Evolutionary conservation across 1,140 invertebrate species (phyloP).

Genomic region (Uloborus diversus): DNA sequence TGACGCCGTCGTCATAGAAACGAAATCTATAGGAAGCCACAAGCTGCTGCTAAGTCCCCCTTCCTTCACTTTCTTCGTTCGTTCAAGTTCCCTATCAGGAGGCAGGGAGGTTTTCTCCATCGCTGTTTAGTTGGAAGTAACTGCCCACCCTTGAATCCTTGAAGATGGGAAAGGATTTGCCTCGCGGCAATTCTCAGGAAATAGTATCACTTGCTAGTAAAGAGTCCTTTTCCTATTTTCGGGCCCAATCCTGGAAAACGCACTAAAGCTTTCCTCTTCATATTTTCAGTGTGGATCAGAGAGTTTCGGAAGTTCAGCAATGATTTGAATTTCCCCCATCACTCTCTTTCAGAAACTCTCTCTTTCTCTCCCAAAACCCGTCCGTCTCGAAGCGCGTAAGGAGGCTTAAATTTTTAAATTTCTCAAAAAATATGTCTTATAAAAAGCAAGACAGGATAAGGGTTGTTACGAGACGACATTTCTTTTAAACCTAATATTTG

Average conservation of each 20-base stretch:
- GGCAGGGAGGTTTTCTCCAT: neutral
- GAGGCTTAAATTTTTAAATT: too few species aligned
- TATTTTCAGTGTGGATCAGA: too few species aligned
- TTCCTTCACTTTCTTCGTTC: conserved; percentile 36
- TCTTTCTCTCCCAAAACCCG: too few species aligned
- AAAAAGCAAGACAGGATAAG: too few species aligned
- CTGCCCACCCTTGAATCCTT: conserved; percentile 26
- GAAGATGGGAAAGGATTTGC: conserved; percentile 42
- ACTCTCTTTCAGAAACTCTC: too few species aligned
- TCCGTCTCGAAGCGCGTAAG: too few species aligned
- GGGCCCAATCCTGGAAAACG: conserved; percentile 16
- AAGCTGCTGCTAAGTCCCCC: conserved; percentile 37
- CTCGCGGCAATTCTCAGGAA: conserved; percentile 33
- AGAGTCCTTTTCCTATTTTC: conserved; percentile 45
- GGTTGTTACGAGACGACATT: too few species aligned
- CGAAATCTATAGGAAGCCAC: conserved; percentile 53
- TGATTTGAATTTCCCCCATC: too few species aligned
- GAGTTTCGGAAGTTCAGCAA: too few species aligned
- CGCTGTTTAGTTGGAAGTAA: conserved; percentile 45
- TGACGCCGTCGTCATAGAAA: conserved; percentile 35
- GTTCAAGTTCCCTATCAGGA: conserved; percentile 27
- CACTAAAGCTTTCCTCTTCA: neutral
- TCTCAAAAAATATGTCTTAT: too few species aligned
- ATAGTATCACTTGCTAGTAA: conserved; percentile 46
- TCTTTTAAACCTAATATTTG: too few species aligned